Conservation (phyloP, 2,797 vertebrate species). For the Hydrolagus colliei region DNA sequence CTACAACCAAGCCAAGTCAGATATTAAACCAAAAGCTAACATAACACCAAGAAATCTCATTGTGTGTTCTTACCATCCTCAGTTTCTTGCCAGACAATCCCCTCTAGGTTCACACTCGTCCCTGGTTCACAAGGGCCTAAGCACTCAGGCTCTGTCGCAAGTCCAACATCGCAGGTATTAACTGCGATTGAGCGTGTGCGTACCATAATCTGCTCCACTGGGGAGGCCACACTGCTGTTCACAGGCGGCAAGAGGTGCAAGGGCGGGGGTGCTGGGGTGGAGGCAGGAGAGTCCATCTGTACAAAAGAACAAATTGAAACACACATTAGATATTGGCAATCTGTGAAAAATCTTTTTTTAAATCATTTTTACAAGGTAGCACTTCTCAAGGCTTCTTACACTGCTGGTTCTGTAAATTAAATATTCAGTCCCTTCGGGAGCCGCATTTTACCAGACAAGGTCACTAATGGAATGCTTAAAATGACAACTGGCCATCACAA, state of each 20-base stretch:
- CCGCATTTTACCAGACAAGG: neutral
- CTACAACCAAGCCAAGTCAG: neutral
- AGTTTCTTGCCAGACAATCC: conserved; percentile 97
- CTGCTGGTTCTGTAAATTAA: neutral
- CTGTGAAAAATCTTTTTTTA: neutral
- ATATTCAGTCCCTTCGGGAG: neutral
- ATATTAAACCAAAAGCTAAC: conserved; percentile 17
- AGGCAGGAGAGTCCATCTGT: conserved; percentile 95
- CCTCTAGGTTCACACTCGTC: conserved; percentile 95
- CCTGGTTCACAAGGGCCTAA: conserved; percentile 94
- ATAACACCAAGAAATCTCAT: neutral
- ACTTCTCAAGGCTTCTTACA: neutral
- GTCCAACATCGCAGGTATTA: conserved; percentile 89
- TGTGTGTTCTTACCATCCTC: conserved; percentile 79
- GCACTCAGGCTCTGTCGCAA: conserved; percentile 92
- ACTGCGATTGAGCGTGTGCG: conserved; percentile 91
- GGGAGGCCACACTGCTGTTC: conserved; percentile 84
- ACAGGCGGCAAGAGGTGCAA: conserved; percentile 85
- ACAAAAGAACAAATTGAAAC: conserved; percentile 42
- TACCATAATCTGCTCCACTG: conserved; percentile 98
- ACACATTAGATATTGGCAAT: neutral
- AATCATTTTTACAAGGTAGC: neutral
- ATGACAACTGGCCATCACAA: too few relatives aligned
- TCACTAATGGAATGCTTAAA: neutral
- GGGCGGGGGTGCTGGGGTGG: conserved; percentile 83